Evolutionary conservation across 2,113 vertebrate species (phyloP).

Genomic region (Lichenostomus cassidix): DNA sequence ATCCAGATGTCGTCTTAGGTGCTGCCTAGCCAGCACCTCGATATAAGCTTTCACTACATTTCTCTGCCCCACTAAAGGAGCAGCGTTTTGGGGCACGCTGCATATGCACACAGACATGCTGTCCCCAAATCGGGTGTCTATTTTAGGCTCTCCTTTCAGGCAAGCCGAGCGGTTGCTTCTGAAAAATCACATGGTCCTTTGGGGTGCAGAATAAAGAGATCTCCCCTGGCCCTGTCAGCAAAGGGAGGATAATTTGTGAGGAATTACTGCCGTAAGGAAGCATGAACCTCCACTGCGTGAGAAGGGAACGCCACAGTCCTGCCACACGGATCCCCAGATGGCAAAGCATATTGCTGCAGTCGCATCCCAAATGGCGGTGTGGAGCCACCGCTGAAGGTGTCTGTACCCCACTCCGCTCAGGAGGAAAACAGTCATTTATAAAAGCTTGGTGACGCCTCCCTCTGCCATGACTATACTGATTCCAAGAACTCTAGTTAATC

Average conservation of each 20-base stretch:
- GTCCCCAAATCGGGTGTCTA: neutral
- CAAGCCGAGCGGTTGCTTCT: neutral
- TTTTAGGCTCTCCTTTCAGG: neutral
- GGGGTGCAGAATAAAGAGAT: neutral
- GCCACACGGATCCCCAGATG: constrained; percentile 11
- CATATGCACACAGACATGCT: neutral
- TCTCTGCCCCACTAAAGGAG: neutral
- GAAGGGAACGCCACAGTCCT: neutral
- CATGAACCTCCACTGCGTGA: neutral
- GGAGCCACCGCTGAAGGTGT: neutral
- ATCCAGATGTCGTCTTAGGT: neutral
- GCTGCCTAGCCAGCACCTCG: rapidly evolving
- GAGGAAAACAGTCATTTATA: neutral
- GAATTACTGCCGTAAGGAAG: neutral
- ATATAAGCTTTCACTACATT: neutral
- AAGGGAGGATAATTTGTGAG: neutral
- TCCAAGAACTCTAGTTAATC: neutral
- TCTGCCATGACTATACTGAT: rapidly evolving
- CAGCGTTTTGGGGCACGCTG: neutral
- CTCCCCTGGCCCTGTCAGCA: neutral
- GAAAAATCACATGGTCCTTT: neutral
- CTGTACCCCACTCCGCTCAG: neutral
- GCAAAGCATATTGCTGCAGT: constrained; percentile 61
- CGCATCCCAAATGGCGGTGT: constrained; percentile 37
- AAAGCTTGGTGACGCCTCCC: neutral